Percentiles rank a stretch among this genome's conserved stretches.
phyloP scores from a whole-genome alignment of 2,888 invertebrate species.

The Suillia variegata region DNA sequence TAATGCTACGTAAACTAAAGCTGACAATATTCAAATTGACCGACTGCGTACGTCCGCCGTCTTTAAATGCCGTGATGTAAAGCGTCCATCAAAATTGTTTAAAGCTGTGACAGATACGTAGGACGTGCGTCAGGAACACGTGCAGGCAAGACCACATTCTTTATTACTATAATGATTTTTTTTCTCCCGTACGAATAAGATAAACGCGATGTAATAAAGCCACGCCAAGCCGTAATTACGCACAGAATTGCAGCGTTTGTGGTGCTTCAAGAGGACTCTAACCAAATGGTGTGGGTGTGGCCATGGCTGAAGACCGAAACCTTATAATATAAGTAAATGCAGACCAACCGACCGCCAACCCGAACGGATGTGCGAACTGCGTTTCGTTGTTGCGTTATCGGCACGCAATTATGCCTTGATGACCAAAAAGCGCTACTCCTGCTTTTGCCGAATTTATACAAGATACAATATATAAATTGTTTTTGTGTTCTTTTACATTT shows the following conservation, averaged over 20 bases:
- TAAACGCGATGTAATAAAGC: neutral
- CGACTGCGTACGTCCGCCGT: no score
- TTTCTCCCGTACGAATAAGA: neutral
- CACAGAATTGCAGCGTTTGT: neutral
- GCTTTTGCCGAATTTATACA: no score
- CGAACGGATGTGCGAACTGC: no score
- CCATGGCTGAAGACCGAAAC: neutral
- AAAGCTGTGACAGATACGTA: constrained; percentile 22
- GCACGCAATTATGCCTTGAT: neutral
- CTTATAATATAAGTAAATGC: no score
- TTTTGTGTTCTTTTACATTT: neutral
- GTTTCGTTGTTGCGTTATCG: no score
- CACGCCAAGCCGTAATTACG: neutral
- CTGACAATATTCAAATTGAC: constrained; percentile 27
- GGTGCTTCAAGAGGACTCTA: neutral
- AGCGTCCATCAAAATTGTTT: constrained; percentile 22
- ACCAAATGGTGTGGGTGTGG: neutral
- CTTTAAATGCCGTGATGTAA: constrained; percentile 14
- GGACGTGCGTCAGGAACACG: neutral
- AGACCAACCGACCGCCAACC: no score
- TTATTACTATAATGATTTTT: no score
- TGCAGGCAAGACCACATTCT: neutral
- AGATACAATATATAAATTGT: neutral
- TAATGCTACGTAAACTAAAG: neutral
- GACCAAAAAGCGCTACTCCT: neutral